These are phyloP conservation scores for Glossosoma conforme DNA, from an alignment of 1,140 invertebrate species.

Conservation along the genomic window DNA sequence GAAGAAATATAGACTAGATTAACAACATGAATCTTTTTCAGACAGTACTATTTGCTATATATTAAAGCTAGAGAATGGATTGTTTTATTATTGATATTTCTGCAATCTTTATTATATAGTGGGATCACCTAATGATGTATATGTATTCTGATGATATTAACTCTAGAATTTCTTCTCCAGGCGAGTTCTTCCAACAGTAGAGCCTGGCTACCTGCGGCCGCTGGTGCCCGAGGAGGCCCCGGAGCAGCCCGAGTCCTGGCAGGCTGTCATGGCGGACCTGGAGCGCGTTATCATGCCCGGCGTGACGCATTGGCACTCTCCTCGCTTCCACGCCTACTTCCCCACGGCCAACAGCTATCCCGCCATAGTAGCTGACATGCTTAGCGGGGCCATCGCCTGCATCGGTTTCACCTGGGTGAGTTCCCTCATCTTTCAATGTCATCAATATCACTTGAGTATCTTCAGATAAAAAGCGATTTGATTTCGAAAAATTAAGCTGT, in stretches of 20 bases:
- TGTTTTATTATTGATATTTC: too few species aligned
- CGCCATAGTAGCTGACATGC: conserved; percentile 90
- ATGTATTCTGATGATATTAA: neutral
- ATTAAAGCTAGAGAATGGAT: too few species aligned
- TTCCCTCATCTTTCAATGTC: conserved; percentile 2
- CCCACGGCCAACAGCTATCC: conserved; percentile 95
- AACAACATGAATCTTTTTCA: too few species aligned
- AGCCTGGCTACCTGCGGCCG: conserved; percentile 79
- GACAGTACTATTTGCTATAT: too few species aligned
- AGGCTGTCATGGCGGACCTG: conserved; percentile 84
- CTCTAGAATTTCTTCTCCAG: conserved; percentile 45
- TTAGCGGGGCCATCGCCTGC: conserved; percentile 89
- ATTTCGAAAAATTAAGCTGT: too few species aligned
- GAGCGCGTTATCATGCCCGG: conserved; percentile 96
- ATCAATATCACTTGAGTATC: too few species aligned
- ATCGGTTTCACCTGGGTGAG: conserved; percentile 85
- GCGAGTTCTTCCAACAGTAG: conserved; percentile 72
- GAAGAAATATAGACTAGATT: too few species aligned
- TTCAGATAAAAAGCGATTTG: too few species aligned
- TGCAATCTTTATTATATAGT: too few species aligned
- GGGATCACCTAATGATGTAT: too few species aligned
- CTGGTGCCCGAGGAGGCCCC: conserved; percentile 81
- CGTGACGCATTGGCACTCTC: conserved; percentile 96
- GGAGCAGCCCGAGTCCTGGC: conserved; percentile 77
- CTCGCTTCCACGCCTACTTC: conserved; percentile 97